phyloP scores from a whole-genome alignment of 1,140 invertebrate species.

The Varroa destructor region DNA sequence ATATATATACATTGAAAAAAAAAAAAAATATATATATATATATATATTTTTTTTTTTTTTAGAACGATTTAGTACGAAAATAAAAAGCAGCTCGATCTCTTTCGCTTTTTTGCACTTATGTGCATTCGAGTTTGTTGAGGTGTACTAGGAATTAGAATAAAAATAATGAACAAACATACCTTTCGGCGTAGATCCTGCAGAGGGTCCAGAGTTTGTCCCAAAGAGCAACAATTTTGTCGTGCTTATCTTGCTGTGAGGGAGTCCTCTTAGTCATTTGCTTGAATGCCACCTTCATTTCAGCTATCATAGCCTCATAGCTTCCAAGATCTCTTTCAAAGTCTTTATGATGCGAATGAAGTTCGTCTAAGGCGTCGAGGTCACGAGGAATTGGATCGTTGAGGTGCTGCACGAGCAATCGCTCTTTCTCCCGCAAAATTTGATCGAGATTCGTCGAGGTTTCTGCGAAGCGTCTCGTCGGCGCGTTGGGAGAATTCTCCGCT shows the following conservation, averaged over 20 bases:
- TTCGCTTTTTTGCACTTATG: too few species aligned
- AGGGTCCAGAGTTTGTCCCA: constrained; percentile 80
- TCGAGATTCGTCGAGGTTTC: constrained; percentile 68
- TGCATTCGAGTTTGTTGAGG: too few species aligned
- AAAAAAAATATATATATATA: too few species aligned
- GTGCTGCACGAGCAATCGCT: constrained; percentile 62
- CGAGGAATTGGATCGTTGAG: constrained; percentile 63
- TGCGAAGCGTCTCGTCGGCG: constrained; percentile 62
- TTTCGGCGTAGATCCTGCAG: constrained; percentile 72
- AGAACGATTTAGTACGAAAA: too few species aligned
- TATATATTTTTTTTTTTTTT: too few species aligned
- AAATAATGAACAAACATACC: constrained; percentile 37
- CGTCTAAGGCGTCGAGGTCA: constrained; percentile 69
- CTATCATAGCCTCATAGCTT: constrained; percentile 59
- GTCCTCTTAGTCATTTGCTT: constrained; percentile 52
- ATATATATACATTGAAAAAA: too few species aligned
- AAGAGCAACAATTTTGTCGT: constrained; percentile 66
- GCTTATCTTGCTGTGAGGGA: constrained; percentile 70
- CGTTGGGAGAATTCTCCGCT: constrained; percentile 41
- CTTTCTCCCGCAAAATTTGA: constrained; percentile 65
- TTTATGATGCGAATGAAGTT: constrained; percentile 72
- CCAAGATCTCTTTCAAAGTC: constrained; percentile 45
- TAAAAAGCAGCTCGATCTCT: too few species aligned
- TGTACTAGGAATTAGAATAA: neutral
- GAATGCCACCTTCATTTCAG: constrained; percentile 41